Evolutionary conservation across 2,888 invertebrate species (phyloP), one percentile per base, ranked within the genome.

Genomic region (Trypoxylon attenuatum): DNA sequence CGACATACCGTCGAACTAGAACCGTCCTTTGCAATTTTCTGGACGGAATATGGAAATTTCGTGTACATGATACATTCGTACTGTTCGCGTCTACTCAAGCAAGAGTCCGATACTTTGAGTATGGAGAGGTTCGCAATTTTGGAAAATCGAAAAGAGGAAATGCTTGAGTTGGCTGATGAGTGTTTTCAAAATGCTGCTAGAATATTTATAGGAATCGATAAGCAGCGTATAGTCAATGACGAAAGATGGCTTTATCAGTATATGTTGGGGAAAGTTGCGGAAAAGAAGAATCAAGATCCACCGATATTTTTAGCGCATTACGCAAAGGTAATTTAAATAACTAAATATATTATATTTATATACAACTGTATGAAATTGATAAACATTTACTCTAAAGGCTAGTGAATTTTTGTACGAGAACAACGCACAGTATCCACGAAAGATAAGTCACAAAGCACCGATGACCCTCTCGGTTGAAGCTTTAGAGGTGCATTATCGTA

Each of bases 201-300:
- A 54, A 89, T 92, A 71, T 89, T 91, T 54, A 86, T 83, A 51
- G 90, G 90, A 69, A 86, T 89, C 0, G 88, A 89, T 38, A 91
- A 91, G 53, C 84, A 87, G n/a, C 90, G 90, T 67, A 89, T 89
- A 43, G 87, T 89, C 0, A 91, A 92, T 69, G 96, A 97, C 82
- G 97, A 98, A 82, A 90, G 94, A 58, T 98, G 98, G 98, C 88
- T 97, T 27, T 93, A 95, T 81, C 95, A 96, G 85, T 98, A 97
- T 83, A 96, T 98, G 94, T 88, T 98, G n/a, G 98, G 96, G 0
- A 98, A 98, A 90, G 94, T 97, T 52, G 91, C 94, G 0, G 97
- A 98, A 86, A 98, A 98, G 83, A 91, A 91, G 61, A 92, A 92
- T 71, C 92, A 92, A 69, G 91, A 92, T 57, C 94, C 95, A 0